Percentiles rank a stretch among this genome's conserved stretches.
phyloP scores from a whole-genome alignment of 2,113 vertebrate genomes.

The Perca flavescens region DNA sequence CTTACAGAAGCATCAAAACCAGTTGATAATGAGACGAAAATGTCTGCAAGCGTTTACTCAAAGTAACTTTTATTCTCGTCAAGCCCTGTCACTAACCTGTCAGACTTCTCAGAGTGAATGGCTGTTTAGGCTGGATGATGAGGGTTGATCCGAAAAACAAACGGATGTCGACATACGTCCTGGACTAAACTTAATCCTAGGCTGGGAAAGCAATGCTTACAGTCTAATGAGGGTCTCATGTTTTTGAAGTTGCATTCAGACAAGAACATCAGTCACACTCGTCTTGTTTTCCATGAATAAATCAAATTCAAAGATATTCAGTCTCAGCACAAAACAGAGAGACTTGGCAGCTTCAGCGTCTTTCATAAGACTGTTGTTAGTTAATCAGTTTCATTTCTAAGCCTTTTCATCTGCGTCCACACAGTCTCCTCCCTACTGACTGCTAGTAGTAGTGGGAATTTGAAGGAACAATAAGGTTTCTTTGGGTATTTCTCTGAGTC shows the following conservation, averaged over 20 bases:
- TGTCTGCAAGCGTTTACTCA: no score
- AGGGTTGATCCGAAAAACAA: no score
- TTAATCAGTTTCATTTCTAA: neutral
- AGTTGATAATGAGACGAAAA: neutral
- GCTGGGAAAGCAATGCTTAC: neutral
- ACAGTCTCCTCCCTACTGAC: neutral
- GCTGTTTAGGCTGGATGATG: no score
- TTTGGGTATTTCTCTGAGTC: conserved; percentile 14
- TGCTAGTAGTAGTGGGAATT: neutral
- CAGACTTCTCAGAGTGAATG: no score
- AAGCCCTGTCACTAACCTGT: neutral
- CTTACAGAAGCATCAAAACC: neutral
- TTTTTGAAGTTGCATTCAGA: neutral
- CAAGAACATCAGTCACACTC: neutral
- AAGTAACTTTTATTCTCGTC: no score
- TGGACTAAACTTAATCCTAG: neutral
- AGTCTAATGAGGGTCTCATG: neutral
- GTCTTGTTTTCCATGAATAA: neutral
- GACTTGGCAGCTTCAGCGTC: conserved; percentile 5
- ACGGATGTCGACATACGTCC: no score
- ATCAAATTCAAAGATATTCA: conserved; percentile 9
- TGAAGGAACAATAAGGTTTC: neutral
- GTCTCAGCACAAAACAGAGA: conserved; percentile 1
- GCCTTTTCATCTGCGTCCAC: neutral
- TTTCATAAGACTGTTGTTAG: neutral